Conservation (phyloP, 2,888 invertebrate species). For the Embidobia sp. region DNA sequence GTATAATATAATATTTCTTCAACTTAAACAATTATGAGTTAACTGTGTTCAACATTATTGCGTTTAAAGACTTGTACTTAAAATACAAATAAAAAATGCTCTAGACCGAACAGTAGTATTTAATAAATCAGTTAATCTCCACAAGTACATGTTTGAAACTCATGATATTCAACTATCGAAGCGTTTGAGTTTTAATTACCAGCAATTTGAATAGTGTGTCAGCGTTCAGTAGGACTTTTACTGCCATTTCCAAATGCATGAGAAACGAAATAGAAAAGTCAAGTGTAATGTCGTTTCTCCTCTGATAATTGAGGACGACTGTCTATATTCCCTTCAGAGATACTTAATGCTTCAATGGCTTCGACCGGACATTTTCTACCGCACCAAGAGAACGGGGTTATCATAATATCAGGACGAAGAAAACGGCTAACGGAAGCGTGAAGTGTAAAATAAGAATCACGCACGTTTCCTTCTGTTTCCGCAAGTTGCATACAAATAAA, state of each 20-base stretch:
- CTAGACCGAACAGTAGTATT: too few relatives aligned
- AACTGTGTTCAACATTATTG: too few relatives aligned
- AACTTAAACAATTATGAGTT: too few relatives aligned
- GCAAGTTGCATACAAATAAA: slow-evolving; percentile 14
- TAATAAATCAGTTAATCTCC: too few relatives aligned
- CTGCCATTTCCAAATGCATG: slow-evolving; percentile 8
- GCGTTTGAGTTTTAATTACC: too few relatives aligned
- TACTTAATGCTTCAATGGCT: slow-evolving; percentile 35
- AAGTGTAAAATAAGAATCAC: slow-evolving; percentile 62
- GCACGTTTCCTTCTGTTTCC: slow-evolving; percentile 45
- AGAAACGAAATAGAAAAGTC: slow-evolving; percentile 38
- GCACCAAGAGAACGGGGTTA: slow-evolving; percentile 35
- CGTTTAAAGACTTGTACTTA: too few relatives aligned
- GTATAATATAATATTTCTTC: too few relatives aligned
- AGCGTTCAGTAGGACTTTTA: slow-evolving; percentile 8
- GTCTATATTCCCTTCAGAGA: slow-evolving; percentile 10
- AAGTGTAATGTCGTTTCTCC: slow-evolving; percentile 28
- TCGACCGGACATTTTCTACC: slow-evolving; percentile 33
- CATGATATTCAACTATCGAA: too few relatives aligned
- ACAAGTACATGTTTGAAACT: too few relatives aligned
- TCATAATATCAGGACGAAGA: slow-evolving; percentile 48
- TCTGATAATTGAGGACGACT: slow-evolving; percentile 13
- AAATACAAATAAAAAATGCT: too few relatives aligned
- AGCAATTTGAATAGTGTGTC: not conserved
- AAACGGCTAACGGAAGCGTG: slow-evolving; percentile 62